Evolutionary conservation across 1,140 invertebrate genomes (phyloP), one percentile per base, ranked within the genome.

Genomic region (Limonius californicus): DNA sequence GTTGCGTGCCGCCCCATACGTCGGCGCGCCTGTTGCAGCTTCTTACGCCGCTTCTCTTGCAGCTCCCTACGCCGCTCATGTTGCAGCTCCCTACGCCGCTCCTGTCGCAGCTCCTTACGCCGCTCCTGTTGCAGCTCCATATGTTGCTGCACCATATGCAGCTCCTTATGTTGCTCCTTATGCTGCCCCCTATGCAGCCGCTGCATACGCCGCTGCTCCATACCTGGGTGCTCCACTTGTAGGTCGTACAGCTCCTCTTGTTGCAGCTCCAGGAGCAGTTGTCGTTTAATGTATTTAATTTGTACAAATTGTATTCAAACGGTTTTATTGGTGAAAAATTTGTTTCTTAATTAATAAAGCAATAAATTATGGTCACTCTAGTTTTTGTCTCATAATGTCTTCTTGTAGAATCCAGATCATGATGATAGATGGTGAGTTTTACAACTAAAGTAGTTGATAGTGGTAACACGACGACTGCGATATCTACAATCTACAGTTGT

Each of bases 141-240:
- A 55, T 32, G 63, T 64, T 59, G 30, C 62, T 12, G 42, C 63
- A 11, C 59, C 65, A 7, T 62, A 61, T 30, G 62, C 66, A 16
- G 53, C 79, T 18, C 76, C 79, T 9, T 71, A 69, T 54, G 68
- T 66, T 15, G 72, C 75, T 14, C 66, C 70, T 0, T 70, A 72
- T 30, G 66, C 63, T 55, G 60, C 70, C 30, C 70, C 67, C 61
- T 61, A 65, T 35, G 72, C n/a, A 12, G 66, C 69, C 16, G 59
- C 70, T 12, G 71, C 71, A 15, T 56, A 59, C 7, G 68, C 69
- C 6, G 65, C 74, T 21, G 69, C 65, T 16, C 56, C 62, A 16
- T 59, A 50, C 1, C 32, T 72, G 23, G 65, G 68, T 30, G 59
- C 67, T 21, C 61, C 67, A 21, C 50, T 62, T 23, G 55, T 69